These are phyloP conservation scores for Bergia puertoricense DNA, from an alignment of 92 coral and sea anemone species.

Conservation along the genomic window DNA sequence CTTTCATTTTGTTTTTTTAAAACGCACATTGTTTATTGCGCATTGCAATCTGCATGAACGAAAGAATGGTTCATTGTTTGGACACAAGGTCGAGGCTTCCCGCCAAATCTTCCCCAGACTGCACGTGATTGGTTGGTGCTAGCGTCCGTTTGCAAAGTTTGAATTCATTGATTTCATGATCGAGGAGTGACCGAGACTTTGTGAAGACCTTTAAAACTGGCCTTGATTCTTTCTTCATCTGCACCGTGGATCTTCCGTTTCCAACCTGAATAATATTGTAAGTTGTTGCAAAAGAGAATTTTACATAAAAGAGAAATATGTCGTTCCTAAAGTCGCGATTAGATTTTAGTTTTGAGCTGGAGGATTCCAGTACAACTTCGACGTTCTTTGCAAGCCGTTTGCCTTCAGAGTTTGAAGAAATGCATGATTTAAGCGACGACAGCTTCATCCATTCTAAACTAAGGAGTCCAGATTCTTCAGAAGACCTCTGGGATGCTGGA, in stretches of 20 bases:
- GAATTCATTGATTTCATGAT: slow-evolving; percentile 31
- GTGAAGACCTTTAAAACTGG: slow-evolving; percentile 16
- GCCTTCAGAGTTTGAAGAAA: slow-evolving; percentile 54
- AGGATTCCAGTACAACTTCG: slow-evolving; percentile 26
- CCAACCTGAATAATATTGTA: neutral
- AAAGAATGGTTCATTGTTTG: no score
- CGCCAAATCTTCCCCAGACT: slow-evolving; percentile 15
- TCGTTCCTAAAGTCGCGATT: slow-evolving; percentile 33
- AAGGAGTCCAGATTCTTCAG: slow-evolving; percentile 58
- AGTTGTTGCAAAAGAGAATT: neutral
- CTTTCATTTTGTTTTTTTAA: no score
- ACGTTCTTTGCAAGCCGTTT: slow-evolving; percentile 41
- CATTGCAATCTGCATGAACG: no score
- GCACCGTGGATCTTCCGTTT: slow-evolving; percentile 14
- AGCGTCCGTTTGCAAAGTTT: slow-evolving; percentile 41
- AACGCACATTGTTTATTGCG: no score
- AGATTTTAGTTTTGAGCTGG: slow-evolving; percentile 27
- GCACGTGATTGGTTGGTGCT: slow-evolving; percentile 40
- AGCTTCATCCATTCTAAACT: slow-evolving; percentile 53
- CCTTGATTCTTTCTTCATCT: slow-evolving; percentile 15
- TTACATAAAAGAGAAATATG: neutral
- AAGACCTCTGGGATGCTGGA: slow-evolving; percentile 85
- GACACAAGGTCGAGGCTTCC: slow-evolving; percentile 39
- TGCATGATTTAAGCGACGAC: slow-evolving; percentile 63
- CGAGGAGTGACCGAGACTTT: slow-evolving; percentile 10